phyloP scores from a whole-genome alignment of 2,113 vertebrate genomes.

The Vulpes lagopus region DNA sequence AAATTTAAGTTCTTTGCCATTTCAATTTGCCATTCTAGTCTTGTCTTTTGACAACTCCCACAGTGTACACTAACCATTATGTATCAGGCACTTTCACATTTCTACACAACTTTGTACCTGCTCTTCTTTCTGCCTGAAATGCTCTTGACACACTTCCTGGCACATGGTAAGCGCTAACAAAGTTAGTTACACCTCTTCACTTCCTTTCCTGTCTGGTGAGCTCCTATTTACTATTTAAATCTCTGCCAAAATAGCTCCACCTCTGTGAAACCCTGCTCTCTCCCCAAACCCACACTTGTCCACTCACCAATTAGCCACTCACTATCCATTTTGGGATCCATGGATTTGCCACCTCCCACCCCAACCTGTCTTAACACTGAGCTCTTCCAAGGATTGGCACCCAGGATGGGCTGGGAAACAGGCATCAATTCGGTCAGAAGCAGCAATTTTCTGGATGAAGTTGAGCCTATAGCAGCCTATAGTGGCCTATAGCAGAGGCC shows the following conservation, averaged over 20 bases:
- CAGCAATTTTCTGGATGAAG: background rate
- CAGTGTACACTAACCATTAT: background rate
- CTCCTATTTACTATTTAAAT: conserved; percentile 50
- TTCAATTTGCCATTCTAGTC: background rate
- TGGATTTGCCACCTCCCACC: background rate
- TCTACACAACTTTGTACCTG: background rate
- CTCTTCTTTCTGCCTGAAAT: background rate
- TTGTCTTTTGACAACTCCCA: conserved; percentile 11
- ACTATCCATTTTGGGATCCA: background rate
- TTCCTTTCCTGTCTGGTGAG: conserved; percentile 1
- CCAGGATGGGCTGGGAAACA: background rate
- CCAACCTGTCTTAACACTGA: background rate
- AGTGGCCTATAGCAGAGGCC: background rate
- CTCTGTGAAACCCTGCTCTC: background rate
- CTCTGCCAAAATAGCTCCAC: background rate
- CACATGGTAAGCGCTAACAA: background rate
- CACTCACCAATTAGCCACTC: background rate
- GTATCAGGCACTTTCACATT: background rate
- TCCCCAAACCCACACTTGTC: background rate
- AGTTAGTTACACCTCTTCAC: background rate
- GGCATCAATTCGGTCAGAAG: background rate
- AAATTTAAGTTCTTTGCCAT: background rate
- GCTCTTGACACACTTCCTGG: background rate
- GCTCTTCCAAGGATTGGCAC: background rate
- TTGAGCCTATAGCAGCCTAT: background rate